A percentile compares a stretch with the other conserved stretches of the same genome.
Conservation (phyloP, 2,888 invertebrate species). For the Epinotia ramella region DNA sequence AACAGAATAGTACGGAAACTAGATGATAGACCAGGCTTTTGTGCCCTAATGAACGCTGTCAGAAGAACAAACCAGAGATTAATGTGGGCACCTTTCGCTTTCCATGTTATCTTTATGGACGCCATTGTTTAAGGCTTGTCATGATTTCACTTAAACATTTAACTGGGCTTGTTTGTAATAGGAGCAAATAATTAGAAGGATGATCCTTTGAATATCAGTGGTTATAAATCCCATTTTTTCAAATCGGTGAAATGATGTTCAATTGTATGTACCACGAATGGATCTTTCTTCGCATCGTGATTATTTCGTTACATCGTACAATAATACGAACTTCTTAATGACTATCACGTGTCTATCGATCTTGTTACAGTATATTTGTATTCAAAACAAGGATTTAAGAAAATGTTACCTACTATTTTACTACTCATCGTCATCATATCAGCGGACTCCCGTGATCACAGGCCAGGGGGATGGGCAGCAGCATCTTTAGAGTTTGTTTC, state of each 20-base stretch:
- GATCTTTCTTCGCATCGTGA: too few species aligned
- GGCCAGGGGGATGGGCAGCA: too few species aligned
- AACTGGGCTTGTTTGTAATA: slow-evolving; percentile 4
- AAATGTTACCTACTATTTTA: too few species aligned
- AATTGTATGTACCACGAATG: background rate
- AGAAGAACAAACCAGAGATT: slow-evolving; percentile 76
- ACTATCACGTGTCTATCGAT: too few species aligned
- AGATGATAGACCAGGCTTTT: slow-evolving; percentile 77
- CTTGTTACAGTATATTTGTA: too few species aligned
- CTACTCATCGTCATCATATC: too few species aligned
- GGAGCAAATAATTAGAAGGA: slow-evolving; percentile 4
- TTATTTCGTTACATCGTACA: too few species aligned
- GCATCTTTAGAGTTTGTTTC: too few species aligned
- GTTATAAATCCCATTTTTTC: background rate
- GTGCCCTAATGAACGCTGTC: slow-evolving; percentile 80
- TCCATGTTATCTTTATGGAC: slow-evolving; percentile 71
- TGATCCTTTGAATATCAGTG: background rate
- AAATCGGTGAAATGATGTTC: background rate
- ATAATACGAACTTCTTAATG: too few species aligned
- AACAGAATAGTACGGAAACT: slow-evolving; percentile 62
- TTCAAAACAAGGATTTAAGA: too few species aligned
- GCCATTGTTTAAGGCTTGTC: slow-evolving; percentile 70
- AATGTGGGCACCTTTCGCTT: slow-evolving; percentile 72
- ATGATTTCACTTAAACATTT: slow-evolving; percentile 57
- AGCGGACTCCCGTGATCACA: too few species aligned